phyloP scores from a whole-genome alignment of 2,797 vertebrate genomes.

The Pristis pectinata region DNA sequence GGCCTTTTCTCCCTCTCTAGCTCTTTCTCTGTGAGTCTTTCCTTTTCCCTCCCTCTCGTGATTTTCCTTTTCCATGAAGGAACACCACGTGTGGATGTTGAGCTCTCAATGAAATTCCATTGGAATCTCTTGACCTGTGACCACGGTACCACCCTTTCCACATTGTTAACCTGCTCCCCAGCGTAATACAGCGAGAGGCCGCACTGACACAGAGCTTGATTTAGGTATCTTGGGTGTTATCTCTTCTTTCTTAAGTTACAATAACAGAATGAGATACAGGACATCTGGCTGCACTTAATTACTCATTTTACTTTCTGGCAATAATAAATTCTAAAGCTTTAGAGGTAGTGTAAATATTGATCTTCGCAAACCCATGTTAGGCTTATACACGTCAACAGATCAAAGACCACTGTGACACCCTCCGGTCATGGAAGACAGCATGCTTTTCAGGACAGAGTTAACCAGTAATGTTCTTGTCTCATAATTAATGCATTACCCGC shows the following conservation, averaged over 20 bases:
- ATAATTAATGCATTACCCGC: neutral
- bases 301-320: neutral
- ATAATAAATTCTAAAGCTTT: neutral
- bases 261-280: neutral
- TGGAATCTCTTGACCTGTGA: neutral
- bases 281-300: neutral
- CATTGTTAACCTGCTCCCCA: neutral
- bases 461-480: neutral
- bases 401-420: neutral
- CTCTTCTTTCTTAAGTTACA: neutral
- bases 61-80: neutral
- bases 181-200: neutral
- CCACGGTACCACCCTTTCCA: neutral
- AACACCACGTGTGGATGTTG: neutral
- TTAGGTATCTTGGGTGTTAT: neutral
- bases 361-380: too few species aligned
- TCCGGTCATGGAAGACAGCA: neutral
- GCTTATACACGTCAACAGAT: neutral
- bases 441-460: neutral
- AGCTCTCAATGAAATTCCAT: too few species aligned
- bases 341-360: neutral
- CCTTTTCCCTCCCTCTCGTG: neutral
- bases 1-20: too few species aligned
- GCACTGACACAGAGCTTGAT: neutral
- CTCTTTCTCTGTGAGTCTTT: too few species aligned